phyloP scores from a whole-genome alignment of 2,113 vertebrate species.

The Setophaga petechia region DNA sequence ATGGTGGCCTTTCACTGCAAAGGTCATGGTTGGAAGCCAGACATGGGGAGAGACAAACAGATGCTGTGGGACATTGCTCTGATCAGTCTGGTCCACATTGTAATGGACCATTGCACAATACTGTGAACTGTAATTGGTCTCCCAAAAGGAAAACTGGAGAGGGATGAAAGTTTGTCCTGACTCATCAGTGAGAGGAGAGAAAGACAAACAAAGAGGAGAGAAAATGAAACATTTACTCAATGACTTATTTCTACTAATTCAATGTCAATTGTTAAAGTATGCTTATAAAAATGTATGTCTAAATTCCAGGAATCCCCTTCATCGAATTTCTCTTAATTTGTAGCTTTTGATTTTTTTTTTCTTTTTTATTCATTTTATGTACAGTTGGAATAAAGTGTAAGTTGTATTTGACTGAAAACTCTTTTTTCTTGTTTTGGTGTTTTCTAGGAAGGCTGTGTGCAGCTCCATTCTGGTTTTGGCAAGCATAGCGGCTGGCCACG shows the following conservation, averaged over 20 bases:
- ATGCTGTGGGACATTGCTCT: neutral
- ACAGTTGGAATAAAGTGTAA: neutral
- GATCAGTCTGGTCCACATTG: neutral
- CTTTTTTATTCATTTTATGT: neutral
- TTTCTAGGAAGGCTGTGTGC: slow-evolving; percentile 48
- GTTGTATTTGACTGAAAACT: neutral
- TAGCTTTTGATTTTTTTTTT: neutral
- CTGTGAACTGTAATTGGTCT: neutral
- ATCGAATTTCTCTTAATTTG: neutral
- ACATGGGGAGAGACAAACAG: neutral
- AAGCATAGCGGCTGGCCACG: neutral
- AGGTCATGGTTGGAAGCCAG: neutral
- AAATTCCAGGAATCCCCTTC: neutral
- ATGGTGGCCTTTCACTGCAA: neutral
- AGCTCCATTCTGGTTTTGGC: neutral
- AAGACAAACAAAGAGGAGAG: neutral
- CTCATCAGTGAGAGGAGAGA: neutral
- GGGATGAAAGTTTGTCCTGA: neutral
- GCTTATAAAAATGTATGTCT: neutral
- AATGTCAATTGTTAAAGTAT: neutral
- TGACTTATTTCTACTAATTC: neutral
- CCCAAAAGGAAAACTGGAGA: neutral
- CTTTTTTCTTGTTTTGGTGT: neutral
- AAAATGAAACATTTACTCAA: neutral
- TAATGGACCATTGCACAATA: neutral